Base-by-base conservation (phyloP, 2,797 vertebrate species). In the Trachops cirrhosus region DNA sequence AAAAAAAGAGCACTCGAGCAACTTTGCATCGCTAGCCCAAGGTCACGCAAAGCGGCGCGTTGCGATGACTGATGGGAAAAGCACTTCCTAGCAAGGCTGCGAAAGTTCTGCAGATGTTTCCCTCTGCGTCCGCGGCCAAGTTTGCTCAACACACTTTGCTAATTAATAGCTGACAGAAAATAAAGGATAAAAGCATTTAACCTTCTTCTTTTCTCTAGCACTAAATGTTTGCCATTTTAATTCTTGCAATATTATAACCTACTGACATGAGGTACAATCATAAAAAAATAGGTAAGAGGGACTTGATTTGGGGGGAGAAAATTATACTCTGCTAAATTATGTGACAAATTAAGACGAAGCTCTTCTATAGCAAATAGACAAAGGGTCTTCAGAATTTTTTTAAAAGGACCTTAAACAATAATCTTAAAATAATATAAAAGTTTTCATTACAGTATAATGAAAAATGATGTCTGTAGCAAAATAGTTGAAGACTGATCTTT, bases 401-500 rank as follows among this genome's bases (percentile, higher is more conserved):
- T 4, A 95, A 97, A 91, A 96, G 32, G 74, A 96, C 74, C 94
- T 87, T 96, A 97, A 96, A 96, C 97, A 97, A 94, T 97, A 98
- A 98, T 87, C 96, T 97, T 89, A 96, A 96, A 96, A 93, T 97
- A 98, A 98, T 77, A 94, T 79, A 97, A 92, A 97, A 97, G 39
- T 97, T 97, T 62, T 62, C 26, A 62, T 32, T 62, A 62, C 15
- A 62, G 29, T 29, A 62, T 62, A 80, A 83, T 97, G 96, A 98
- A 98, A 97, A 95, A 96, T 96, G 97, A 96, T 90, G 93, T 97
- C 96, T 94, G 91, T 94, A 97, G 97, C 95, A 97, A 97, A 97
- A 98, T 97, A 98, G 98, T 97, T 97, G 98, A 98, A 98, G 86
- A 89, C 73, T 93, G 92, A 54, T 29, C n/a, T 92, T 94, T 94